These are phyloP conservation scores for Eristalis intricaria DNA, from an alignment of 2,888 invertebrate genomes.

Conservation along the genomic window DNA sequence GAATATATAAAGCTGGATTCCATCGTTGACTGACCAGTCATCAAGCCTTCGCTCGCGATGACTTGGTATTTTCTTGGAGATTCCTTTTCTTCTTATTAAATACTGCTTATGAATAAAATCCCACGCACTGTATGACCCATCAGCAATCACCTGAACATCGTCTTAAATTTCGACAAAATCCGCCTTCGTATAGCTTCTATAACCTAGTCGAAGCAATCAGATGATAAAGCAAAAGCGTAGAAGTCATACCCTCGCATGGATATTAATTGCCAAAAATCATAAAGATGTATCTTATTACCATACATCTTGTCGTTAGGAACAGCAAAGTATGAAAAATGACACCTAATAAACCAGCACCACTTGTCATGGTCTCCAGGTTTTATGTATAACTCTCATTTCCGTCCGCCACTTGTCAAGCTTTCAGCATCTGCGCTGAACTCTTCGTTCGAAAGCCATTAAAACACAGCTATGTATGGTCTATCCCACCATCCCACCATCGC, in stretches of 20 bases:
- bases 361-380: not conserved
- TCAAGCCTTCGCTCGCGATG: no score
- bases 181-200: no score
- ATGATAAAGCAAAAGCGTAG: no score
- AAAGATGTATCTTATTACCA: not conserved
- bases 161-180: no score
- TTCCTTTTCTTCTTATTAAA: no score
- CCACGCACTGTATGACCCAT: no score
- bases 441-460: not conserved
- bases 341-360: not conserved
- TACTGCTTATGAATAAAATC: no score
- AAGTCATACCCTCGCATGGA: not conserved
- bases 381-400: not conserved
- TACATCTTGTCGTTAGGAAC: not conserved
- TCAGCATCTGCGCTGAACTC: not conserved
- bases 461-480: not conserved
- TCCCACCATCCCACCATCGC: not conserved
- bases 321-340: not conserved
- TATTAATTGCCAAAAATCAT: not conserved
- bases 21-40: no score
- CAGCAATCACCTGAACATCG: no score
- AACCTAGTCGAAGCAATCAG: no score
- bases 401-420: not conserved
- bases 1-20: no score
- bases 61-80: no score